A percentile compares a stretch with the other conserved stretches of the same genome.
Evolutionary conservation across 2,888 invertebrate species (phyloP).

Genomic region (Drosophila mulleri): DNA sequence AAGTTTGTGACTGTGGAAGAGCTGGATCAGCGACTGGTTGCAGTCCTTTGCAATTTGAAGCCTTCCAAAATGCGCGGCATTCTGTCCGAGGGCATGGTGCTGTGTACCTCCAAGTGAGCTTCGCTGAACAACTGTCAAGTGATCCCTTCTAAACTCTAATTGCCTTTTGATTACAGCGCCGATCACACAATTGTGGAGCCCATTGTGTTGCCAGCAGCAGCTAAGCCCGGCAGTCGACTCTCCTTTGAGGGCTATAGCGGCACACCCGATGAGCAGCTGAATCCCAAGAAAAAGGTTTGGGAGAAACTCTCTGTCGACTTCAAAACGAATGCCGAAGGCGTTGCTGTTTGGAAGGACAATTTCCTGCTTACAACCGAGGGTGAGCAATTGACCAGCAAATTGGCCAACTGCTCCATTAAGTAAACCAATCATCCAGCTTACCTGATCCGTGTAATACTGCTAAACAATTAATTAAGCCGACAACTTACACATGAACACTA

Average conservation of each 20-base stretch:
- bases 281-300: slow-evolving; percentile 98
- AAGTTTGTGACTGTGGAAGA: slow-evolving; percentile 95
- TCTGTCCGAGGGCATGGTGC: slow-evolving; percentile 96
- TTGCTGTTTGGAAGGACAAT: slow-evolving; percentile 95
- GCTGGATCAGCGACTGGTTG: slow-evolving; percentile 94
- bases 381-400: slow-evolving; percentile 90
- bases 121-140: background rate
- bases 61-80: slow-evolving; percentile 98
- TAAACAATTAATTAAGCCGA: slow-evolving; percentile 44
- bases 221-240: slow-evolving; percentile 93
- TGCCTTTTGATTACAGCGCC: slow-evolving; percentile 85
- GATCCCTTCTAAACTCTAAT: rapidly evolving
- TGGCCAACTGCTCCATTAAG: slow-evolving; percentile 94
- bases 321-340: slow-evolving; percentile 89
- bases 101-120: slow-evolving; percentile 93
- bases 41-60: slow-evolving; percentile 98
- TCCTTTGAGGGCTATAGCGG: slow-evolving; percentile 94
- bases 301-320: slow-evolving; percentile 94
- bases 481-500: slow-evolving; percentile 36
- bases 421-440: slow-evolving; percentile 82
- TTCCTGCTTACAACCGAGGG: slow-evolving; percentile 90
- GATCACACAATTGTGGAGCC: slow-evolving; percentile 94
- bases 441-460: slow-evolving; percentile 75
- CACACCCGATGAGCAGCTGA: slow-evolving; percentile 92
- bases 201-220: slow-evolving; percentile 90